A percentile compares a stretch with the other conserved stretches of the same genome.
Evolutionary conservation across 92 coral and sea anemone species (phyloP).

Genomic region (Zoanthus solanderi): DNA sequence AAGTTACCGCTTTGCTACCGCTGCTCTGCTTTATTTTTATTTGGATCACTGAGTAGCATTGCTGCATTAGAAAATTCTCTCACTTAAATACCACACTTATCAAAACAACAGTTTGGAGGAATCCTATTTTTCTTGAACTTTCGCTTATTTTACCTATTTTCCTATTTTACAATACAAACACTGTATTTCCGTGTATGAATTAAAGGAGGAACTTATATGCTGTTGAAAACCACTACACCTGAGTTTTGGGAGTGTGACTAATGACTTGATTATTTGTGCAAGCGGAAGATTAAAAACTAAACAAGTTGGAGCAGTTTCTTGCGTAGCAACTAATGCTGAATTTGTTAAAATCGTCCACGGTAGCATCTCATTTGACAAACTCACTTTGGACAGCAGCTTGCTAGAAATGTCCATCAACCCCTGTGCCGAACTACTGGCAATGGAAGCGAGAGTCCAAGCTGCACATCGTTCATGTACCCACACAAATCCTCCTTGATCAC

Average conservation of each 20-base stretch:
- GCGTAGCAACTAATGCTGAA: not conserved
- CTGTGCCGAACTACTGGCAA: conserved; percentile 71
- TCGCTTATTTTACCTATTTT: too few species aligned
- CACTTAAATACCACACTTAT: too few species aligned
- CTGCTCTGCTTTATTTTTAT: too few species aligned
- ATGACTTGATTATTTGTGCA: not conserved
- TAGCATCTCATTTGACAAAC: not conserved
- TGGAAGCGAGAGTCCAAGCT: conserved; percentile 92
- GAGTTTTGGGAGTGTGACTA: not conserved
- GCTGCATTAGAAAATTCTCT: too few species aligned
- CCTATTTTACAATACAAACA: too few species aligned
- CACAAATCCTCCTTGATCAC: conserved; percentile 83
- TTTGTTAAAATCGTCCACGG: not conserved
- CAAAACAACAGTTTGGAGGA: too few species aligned
- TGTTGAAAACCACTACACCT: not conserved
- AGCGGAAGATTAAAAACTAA: not conserved
- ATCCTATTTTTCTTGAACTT: too few species aligned
- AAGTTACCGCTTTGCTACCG: too few species aligned
- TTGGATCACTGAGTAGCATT: too few species aligned
- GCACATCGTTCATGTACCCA: conserved; percentile 99
- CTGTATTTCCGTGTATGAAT: too few species aligned
- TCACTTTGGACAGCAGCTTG: conserved; percentile 81
- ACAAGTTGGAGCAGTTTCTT: too few species aligned
- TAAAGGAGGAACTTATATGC: too few species aligned
- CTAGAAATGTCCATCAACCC: conserved; percentile 76